Evolutionary conservation across 2,888 invertebrate species (phyloP), one percentile per base, ranked within the genome.

Genomic region (Cylindroiulus punctatus): DNA sequence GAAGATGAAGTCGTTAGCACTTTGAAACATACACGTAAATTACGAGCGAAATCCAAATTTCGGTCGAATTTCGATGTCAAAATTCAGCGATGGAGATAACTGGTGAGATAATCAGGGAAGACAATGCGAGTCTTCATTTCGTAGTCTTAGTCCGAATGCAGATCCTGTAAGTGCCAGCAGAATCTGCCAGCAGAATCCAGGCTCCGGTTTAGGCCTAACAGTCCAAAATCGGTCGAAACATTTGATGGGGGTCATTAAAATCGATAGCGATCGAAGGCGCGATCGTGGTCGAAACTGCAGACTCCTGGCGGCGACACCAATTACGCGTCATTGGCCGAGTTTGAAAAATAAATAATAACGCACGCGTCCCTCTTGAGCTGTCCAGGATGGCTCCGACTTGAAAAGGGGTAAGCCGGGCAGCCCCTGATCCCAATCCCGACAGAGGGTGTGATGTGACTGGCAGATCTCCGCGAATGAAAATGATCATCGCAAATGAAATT

Each of bases 381-480:
- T 30, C 76, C 76, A 26, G 30, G 76, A 76, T 2, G 7, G 22
- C 1, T 12, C 76, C 65, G 26, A 65, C 10, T 26, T 8, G n/a
- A 30, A 76, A 76, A 76, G 76, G 76, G 76, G 76, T 76, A 76
- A 30, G 5, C 76, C 30, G 44, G 26, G 26, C 52, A 52, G 19
- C n/a, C 52, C 76, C 22, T 65, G 10, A 57, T 57, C 3, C 57
- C n/a, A 22, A 26, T 22, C 22, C 26, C 22, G 65, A 10, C 65
- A 26, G 65, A 65, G 76, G 30, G 30, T 76, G 76, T 76, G 76
- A 76, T 76, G 76, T 76, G 76, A 76, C 76, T 76, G 76, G 76
- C 76, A 76, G 30, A 76, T 83, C 22, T 83, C 83, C 83, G 40
- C 83, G 83, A 83, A 83, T 83, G 44, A 83, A 40, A 83, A 83